Evolutionary conservation across 2,113 vertebrate species (phyloP).

Genomic region (Microcebus lehilahytsara): DNA sequence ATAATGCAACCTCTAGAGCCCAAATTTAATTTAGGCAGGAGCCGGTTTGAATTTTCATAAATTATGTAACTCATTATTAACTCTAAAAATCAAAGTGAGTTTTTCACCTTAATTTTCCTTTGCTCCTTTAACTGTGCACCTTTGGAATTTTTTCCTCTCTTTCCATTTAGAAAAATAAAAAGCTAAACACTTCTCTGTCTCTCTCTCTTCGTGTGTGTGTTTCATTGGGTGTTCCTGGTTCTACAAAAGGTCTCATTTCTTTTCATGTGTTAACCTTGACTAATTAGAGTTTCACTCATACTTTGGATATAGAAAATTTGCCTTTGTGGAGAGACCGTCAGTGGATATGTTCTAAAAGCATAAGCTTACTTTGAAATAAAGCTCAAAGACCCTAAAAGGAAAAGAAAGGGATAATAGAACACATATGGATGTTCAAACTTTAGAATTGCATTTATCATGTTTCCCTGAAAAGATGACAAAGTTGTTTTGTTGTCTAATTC

Average conservation of each 20-base stretch:
- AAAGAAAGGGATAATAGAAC: neutral
- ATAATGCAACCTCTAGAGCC: neutral
- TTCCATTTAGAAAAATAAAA: neutral
- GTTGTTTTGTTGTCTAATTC: neutral
- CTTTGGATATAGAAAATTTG: neutral
- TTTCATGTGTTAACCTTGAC: neutral
- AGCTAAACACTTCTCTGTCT: neutral
- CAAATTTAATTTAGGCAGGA: neutral
- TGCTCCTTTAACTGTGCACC: neutral
- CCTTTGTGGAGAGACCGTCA: neutral
- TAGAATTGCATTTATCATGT: neutral
- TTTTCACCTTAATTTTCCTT: neutral
- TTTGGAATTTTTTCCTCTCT: neutral
- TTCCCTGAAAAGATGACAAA: neutral
- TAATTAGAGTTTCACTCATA: neutral
- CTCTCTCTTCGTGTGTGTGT: neutral
- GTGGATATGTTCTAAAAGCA: neutral
- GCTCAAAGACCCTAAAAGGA: neutral
- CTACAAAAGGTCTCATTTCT: neutral
- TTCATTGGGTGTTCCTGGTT: too few species aligned
- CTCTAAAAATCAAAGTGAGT: neutral
- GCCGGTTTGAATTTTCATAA: neutral
- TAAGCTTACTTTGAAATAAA: conserved; percentile 4
- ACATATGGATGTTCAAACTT: neutral
- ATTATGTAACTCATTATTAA: neutral